Percentiles rank a stretch among this genome's conserved stretches.
These are phyloP conservation scores for Drosophila asahinai DNA, from an alignment of 1,140 invertebrate genomes.

Conservation along the genomic window DNA sequence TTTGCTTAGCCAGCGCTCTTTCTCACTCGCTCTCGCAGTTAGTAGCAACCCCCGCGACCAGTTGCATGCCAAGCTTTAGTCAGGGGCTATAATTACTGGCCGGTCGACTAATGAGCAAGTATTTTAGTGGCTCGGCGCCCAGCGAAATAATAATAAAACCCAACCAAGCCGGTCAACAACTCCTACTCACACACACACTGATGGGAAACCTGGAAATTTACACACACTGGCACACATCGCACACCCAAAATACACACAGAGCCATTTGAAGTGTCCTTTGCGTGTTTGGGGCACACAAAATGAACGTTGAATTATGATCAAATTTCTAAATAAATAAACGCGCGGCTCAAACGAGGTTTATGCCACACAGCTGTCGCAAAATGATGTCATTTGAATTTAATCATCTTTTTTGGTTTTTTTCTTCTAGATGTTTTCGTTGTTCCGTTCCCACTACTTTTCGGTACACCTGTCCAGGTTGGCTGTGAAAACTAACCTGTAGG, in stretches of 20 bases:
- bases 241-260: constrained; percentile 26
- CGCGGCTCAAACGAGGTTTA: constrained; percentile 46
- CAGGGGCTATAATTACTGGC: constrained; percentile 66
- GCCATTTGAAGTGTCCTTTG: constrained; percentile 56
- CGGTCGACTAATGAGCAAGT: constrained; percentile 56
- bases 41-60: constrained; percentile 45
- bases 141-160: constrained; percentile 36
- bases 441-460: constrained; percentile 7
- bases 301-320: constrained; percentile 56
- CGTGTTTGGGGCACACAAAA: constrained; percentile 70
- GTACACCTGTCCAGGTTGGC: not conserved
- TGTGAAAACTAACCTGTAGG: constrained; percentile 1
- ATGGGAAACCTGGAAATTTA: not conserved
- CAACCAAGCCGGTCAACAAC: constrained; percentile 63
- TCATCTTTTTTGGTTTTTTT: constrained; percentile 35
- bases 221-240: constrained; percentile 3
- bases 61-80: constrained; percentile 68
- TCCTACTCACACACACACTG: constrained; percentile 21
- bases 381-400: constrained; percentile 78
- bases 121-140: constrained; percentile 44
- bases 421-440: constrained; percentile 27
- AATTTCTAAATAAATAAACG: constrained; percentile 73
- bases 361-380: constrained; percentile 54
- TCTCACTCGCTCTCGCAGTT: constrained; percentile 9
- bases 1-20: not conserved